Evolutionary conservation across 2,113 vertebrate species (phyloP), one percentile per base, ranked within the genome.

Genomic region (Phyllostomus discolor): DNA sequence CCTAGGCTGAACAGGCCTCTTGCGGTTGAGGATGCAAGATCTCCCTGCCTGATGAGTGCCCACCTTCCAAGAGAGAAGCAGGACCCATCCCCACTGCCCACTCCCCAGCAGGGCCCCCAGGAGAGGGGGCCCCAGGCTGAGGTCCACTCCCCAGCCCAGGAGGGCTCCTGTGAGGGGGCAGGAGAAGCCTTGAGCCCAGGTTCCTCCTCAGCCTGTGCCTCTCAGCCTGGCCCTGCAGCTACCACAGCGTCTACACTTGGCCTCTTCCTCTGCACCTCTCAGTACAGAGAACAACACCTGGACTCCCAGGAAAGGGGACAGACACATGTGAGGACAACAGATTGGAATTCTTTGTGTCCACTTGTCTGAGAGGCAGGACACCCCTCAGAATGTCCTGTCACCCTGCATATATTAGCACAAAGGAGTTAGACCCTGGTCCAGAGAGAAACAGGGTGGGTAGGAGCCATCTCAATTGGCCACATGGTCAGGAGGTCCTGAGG

Each of bases 201-300:
- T 48, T 48, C 48, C 48, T 48, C 48, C 48, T 48, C 10, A 9
- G 10, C 48, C 48, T 12, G 48, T 48, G 10, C 48, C 48, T 48
- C 48, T 48, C 48, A 48, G 9, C 48, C 48, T 48, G 48, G 48
- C 48, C 33, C 17, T 16, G 50, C 50, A 52, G 50, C 50, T 52
- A 14, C 15, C 50, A 16, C 50, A 52, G 50, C 14, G 14, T 52
- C 50, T 14, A 52, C 15, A 52, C 15, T 14, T 15, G 16, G 50
- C 48, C 50, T 52, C 50, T 52, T 3, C 4, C 50, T 52, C 50
- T 52, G 50, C 50, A 15, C 4, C 50, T 16, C 50, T 52, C 50
- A 52, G 50, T 52, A 14, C 8, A 54, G 35, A 12, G 12, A 35
- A 22, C 0, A 0, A 5, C 35, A 2, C 35, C 26, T 0, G 2